phyloP scores from a whole-genome alignment of 2,113 vertebrate species.

The Ochotona princeps region DNA sequence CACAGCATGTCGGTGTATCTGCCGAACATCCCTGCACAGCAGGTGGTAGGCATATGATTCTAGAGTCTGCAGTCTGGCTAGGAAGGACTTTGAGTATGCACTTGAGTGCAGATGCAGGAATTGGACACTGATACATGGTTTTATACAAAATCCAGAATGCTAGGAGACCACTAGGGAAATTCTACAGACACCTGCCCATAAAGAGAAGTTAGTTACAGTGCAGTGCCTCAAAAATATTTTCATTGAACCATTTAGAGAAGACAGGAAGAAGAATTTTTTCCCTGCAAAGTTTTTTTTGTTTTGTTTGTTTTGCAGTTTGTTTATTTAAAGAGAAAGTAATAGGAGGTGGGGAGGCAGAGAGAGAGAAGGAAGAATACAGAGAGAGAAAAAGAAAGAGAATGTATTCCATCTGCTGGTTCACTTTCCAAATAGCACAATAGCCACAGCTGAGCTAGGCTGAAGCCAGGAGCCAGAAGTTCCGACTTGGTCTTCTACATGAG shows the following conservation, averaged over 20 bases:
- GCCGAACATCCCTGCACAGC: not conserved
- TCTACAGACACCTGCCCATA: not conserved
- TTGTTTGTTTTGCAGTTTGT: not conserved
- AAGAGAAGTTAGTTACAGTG: not conserved
- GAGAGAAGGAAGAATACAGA: too few relatives aligned
- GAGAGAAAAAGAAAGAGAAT: too few relatives aligned
- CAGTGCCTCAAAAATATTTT: not conserved
- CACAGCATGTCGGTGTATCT: not conserved
- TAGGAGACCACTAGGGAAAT: not conserved
- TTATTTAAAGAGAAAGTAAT: too few relatives aligned
- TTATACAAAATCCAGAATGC: not conserved
- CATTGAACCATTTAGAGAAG: not conserved
- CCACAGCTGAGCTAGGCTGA: too few relatives aligned
- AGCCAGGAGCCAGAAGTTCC: too few relatives aligned
- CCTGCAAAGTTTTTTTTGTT: not conserved
- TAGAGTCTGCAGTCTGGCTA: not conserved
- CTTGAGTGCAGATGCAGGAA: not conserved
- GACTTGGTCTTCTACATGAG: too few relatives aligned
- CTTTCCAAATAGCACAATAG: too few relatives aligned
- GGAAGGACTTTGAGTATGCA: not conserved
- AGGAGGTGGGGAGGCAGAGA: too few relatives aligned
- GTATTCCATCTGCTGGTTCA: too few relatives aligned
- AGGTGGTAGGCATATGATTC: too few relatives aligned
- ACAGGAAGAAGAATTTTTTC: not conserved
- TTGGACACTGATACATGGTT: not conserved